Base-by-base conservation (phyloP, 2,113 vertebrate genomes). In the Vidua macroura region DNA sequence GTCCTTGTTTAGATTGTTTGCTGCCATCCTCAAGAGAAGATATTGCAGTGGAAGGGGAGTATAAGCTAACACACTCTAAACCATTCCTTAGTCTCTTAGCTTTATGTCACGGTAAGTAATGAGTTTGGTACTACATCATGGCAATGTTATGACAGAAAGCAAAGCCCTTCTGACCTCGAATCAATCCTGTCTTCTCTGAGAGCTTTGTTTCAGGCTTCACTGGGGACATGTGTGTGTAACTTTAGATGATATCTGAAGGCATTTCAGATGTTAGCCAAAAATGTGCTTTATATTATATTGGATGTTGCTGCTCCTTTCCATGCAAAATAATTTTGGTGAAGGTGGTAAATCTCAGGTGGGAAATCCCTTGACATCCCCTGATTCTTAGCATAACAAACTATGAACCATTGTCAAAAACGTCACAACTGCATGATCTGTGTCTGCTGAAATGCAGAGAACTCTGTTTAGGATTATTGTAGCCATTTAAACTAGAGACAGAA, bases 121-220 rank as follows among this genome's bases (percentile, higher is more conserved):
- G 95, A 96, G 86, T 95, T 96, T 95, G 92, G 90, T 97, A 90
- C 95, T 96, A 96, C 92, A 97, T 96, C 95, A 96, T 82, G 95
- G 96, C 95, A 97, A 95, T 97, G 96, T 97, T 97, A 97, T 97
- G 96, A 97, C 96, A 97, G 96, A 95, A 96, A 96, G 96, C 77
- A 96, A 93, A 95, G 88, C 90, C 93, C 62, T 95, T 81, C 86
- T 97, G 96, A 96, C 96, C 96, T 91, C 52, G 0, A 93, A 95
- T 97, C 96, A 97, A 96, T 97, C 95, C 95, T 93, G 92, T 96
- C 92, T 96, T 93, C 93, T 96, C 92, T 7, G 4, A 93, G 83
- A 96, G 92, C 93, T 96, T 97, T 95, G 93, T 95, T 94, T 96
- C 83, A 88, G 86, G 76, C 93, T 96, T 96, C 93, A 93, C 86